Evolutionary conservation across 2,113 vertebrate species (phyloP), one percentile per base, ranked within the genome.

Genomic region (Diphyllodes magnificus): DNA sequence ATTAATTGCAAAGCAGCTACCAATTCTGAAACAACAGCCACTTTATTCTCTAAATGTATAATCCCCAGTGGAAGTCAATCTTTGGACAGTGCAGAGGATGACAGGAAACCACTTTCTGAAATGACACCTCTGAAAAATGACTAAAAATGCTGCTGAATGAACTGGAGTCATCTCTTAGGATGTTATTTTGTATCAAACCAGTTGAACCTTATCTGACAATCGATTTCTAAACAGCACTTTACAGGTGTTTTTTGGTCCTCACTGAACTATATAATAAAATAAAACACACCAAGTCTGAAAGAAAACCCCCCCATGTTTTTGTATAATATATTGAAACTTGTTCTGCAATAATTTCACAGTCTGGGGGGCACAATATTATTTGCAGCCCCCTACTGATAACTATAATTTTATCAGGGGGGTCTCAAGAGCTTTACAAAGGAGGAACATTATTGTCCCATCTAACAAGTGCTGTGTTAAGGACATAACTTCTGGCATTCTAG

Each of bases 1-100:
- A 82, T 82, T 37, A 80, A 81, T 5, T 69, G 61, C 44, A 82
- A 94, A 92, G 68, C 50, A 90, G 79, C 78, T 82, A 91, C 24
- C 16, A 66, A 54, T 81, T 77, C 78, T 17, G 56, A 88, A 90
- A 70, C 30, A 66, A 80, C n/a, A 30, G 25, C 11, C 73, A 64
- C 47, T 86, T 53, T 61, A 61, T 15, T 49, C 30, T 70, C 30
- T 12, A 75, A 42, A 51, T 39, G 61, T 90, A 1, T 31, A 68
- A 77, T 64, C 68, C 28, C 37, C 56, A 60, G 12, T 3, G 8
- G 40, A 93, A 86, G 30, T 28, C 31, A 54, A 51, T 42, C 51
- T 91, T 56, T 57, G 69, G 71, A 75, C 49, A 0, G 1, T 15
- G 35, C 72, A 90, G 33, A 83, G 20, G 44, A 84, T 83, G 69